Base-by-base conservation (phyloP, 2,113 vertebrate genomes). In the Phasianus colchicus region DNA sequence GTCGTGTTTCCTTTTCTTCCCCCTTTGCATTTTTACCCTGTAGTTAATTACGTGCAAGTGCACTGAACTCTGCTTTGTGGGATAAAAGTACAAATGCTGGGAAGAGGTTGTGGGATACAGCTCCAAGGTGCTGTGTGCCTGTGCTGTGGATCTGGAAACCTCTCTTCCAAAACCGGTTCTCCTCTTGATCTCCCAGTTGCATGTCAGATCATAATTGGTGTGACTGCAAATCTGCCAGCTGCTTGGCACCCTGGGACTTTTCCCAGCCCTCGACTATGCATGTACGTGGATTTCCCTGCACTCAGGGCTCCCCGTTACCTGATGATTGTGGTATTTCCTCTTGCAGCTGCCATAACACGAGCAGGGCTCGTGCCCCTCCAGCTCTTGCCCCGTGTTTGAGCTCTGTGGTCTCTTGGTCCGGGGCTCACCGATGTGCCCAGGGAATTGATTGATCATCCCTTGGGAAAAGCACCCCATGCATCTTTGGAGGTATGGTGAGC, bases 401-500 rank as follows among this genome's bases (percentile, higher is more conserved):
- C 47, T 67, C 47, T 0, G 34, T 36, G 7, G 55, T 25, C 8
- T 0, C 13, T 9, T 21, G n/a, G n/a, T 64, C 2, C 9, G 42
- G 38, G 30, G 76, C 6, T 2, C 4, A 3, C 0, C 0, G 13
- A 16, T 22, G n/a, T 30, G 79, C 34, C 32, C 58, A 27, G 0
- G 0, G 32, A 0, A 0, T 30, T 29, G 8, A 2, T 1, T 11
- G 25, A 70, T n/a, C 2, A 0, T 88, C 27, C 47, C 15, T 29
- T 1, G 2, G 15, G 32, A 40, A 20, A 38, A 19, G 61, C 48
- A 6, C 61, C 14, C 29, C 3, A 38, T 6, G 2, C 0, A 0
- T 9, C 42, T 65, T 25, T 0, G 1, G 52, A 57, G 42, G 50
- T 27, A 9, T 40, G 21, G 40, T 0, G 0, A 48, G 36, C 27